Base-by-base conservation (phyloP, 2,888 invertebrate genomes). In the Ophioninae sp. region DNA sequence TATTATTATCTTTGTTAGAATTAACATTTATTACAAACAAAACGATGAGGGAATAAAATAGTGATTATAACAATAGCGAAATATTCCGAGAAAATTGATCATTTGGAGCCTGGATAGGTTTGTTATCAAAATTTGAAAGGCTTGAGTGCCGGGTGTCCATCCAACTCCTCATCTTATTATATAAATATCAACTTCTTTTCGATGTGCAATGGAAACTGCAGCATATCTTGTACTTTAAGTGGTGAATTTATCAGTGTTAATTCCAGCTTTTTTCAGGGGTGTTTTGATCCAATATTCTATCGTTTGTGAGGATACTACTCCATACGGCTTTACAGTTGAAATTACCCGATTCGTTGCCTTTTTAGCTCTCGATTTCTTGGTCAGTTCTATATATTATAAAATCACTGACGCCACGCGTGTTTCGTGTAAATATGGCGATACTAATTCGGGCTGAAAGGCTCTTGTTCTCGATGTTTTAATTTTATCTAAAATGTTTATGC, bases 201-300 rank as follows among this genome's bases (percentile, higher is more conserved):
- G 10, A 30, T 64, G 64, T 30, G 64, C 64, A 64, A 8, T 17
- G 2, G 64, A 64, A 13, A 64, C 37, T 2, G 64, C 10, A 1
- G 64, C 64, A 64, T 64, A 37, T 13, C 64, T 10, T 0, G 17
- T 64, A 8, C 64, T 64, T 2, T 64, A 64, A 17, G 64, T 37
- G 3, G 17, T 7, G 30, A 37, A 64, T 13, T 37, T 2, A 30
- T 7, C 10, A 8, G 30, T 64, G 30, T 64, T 37, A 1, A 64
- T 64, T 8, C 64, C 61, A 1, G 61, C 61, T 1, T 61, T 23
- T 21, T 61, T 77, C 21, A 62, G 59, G 67, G 68, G 68, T 0
- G 17, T 57, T 61, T 81, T 81, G 7, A 82, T 79, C 84, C 82
- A n/a, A n/a, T n/a, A n/a, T n/a, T n/a, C n/a, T n/a, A n/a, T n/a